Evolutionary conservation across 2,797 vertebrate species (phyloP), one percentile per base, ranked within the genome.

Genomic region (Macrochelys suwanniensis): DNA sequence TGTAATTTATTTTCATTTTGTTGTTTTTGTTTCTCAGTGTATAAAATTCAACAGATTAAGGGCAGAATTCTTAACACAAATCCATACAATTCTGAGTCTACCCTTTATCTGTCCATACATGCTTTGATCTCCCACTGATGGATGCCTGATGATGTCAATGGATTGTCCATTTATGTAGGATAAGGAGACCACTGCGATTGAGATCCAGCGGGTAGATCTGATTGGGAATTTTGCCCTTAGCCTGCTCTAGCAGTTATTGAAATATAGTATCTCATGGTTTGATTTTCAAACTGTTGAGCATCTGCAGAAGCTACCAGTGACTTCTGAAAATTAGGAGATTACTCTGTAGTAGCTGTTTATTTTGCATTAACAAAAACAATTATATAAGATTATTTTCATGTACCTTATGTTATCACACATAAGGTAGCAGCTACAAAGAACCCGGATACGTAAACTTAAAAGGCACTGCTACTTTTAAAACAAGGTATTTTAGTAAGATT

Each of bases 51-150:
- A 59, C 53, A 74, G 47, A 71, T n/a, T 87, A 83, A 82, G 89
- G 21, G 1, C 13, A 1, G 12, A 77, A 9, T 3, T 23, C 6
- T 23, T 50, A 31, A 1, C 50, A 28, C 23, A 77, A 85, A 80
- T 28, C 5, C 0, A 84, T 31, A 13, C 0, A 17, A 65, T 25
- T n/a, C 76, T 54, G 31, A 79, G 31, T 3, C 0, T 5, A 2
- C n/a, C 0, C 0, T 2, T 59, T n/a, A 17, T 85, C 53, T 42
- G 45, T 15, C 51, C 11, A 15, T 5, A 57, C 1, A 0, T 45
- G 57, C 47, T 28, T 1, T 42, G 9, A 68, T 31, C 54, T 21
- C 17, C 0, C 42, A 6, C 2, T 28, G 71, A 51, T 19, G 3
- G 56, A 80, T 26, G 2, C 3, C 0, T 28, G 9, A 3, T 31